Conservation (phyloP, 2,113 vertebrate genomes). For the Pipra filicauda region DNA sequence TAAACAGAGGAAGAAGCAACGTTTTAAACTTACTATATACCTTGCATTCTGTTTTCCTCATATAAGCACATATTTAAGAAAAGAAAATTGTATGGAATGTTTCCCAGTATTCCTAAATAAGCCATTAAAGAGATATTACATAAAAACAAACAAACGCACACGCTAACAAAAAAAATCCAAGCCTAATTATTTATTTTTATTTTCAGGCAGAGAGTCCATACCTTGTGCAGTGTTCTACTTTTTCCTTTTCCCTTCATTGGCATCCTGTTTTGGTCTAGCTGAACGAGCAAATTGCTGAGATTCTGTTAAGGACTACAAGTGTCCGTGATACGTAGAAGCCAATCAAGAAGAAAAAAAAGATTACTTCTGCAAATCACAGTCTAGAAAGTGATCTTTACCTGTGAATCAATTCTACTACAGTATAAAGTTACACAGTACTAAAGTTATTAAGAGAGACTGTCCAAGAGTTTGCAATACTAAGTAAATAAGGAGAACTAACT, state of each 20-base stretch:
- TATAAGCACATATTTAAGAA: not conserved
- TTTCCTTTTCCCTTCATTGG: constrained; percentile 74
- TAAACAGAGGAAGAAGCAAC: not conserved
- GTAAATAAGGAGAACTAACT: not conserved
- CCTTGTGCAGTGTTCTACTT: constrained; percentile 60
- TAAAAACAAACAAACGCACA: not conserved
- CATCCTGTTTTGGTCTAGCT: constrained; percentile 89
- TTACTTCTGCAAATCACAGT: not conserved
- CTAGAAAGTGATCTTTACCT: not conserved
- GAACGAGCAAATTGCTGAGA: constrained; percentile 94
- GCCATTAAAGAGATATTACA: not conserved
- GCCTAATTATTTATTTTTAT: not conserved
- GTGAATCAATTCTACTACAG: not conserved
- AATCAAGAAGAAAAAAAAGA: not conserved
- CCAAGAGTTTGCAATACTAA: not conserved
- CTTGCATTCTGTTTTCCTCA: not conserved
- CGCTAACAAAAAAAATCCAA: not conserved
- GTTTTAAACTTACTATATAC: not conserved
- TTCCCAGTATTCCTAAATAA: not conserved
- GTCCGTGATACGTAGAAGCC: not conserved
- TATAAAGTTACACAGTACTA: not conserved
- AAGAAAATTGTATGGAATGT: not conserved
- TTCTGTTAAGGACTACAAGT: constrained; percentile 68
- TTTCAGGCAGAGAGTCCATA: constrained; percentile 49
- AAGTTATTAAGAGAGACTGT: not conserved